These are phyloP conservation scores for Rostratula benghalensis DNA, from an alignment of 2,113 vertebrate genomes.

Conservation along the genomic window DNA sequence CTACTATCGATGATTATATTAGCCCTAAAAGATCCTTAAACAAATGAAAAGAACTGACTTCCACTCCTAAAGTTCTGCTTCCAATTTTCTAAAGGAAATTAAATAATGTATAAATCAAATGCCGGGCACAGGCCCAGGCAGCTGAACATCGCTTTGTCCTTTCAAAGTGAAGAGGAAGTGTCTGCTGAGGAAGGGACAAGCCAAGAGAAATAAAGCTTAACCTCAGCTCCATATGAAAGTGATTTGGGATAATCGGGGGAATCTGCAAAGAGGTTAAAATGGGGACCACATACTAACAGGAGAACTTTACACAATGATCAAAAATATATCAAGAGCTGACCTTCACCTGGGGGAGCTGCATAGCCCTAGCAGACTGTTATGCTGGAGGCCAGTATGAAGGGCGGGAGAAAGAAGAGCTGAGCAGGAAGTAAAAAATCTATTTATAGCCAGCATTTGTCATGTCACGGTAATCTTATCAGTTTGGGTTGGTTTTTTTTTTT, in stretches of 20 bases:
- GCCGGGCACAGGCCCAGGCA: constrained; percentile 77
- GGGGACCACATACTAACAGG: constrained; percentile 75
- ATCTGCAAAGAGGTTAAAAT: constrained; percentile 76
- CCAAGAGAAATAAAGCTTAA: constrained; percentile 91
- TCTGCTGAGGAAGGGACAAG: constrained; percentile 81
- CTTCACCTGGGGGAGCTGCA: constrained; percentile 39
- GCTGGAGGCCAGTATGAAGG: fast-evolving
- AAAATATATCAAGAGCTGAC: constrained; percentile 49
- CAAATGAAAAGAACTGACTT: constrained; percentile 82
- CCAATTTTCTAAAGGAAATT: constrained; percentile 90
- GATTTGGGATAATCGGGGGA: constrained; percentile 84
- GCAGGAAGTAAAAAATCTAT: constrained; percentile 34
- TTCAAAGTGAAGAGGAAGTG: constrained; percentile 86
- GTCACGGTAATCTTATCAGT: constrained; percentile 14
- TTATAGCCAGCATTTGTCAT: constrained; percentile 27
- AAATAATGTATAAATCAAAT: constrained; percentile 92
- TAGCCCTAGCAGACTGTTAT: background rate
- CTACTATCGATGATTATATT: constrained; percentile 77
- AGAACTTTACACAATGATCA: constrained; percentile 57
- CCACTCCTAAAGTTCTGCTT: constrained; percentile 81
- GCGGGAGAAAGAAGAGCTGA: background rate
- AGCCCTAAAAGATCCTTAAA: constrained; percentile 79
- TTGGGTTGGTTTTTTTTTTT: background rate
- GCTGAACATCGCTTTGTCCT: constrained; percentile 88
- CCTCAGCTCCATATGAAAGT: constrained; percentile 89